Percentiles rank a stretch among this genome's conserved stretches.
These are phyloP conservation scores for Notoglanidium macrostoma DNA, from an alignment of 2,797 vertebrate genomes.

Conservation along the genomic window DNA sequence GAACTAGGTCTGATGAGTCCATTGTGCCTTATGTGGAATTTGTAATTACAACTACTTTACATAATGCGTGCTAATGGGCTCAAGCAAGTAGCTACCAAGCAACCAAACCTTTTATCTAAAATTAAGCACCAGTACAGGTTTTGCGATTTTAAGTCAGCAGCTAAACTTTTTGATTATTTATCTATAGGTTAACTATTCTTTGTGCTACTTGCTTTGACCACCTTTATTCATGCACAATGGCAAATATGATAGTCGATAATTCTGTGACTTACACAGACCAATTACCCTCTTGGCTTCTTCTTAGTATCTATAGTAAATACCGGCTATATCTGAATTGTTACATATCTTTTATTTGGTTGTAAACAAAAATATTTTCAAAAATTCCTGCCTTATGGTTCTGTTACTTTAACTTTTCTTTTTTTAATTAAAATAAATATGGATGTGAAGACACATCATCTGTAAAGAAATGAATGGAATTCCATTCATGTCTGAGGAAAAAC, in stretches of 20 bases:
- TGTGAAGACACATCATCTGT: background rate
- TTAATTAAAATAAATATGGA: background rate
- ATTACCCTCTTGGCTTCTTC: background rate
- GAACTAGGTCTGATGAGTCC: background rate
- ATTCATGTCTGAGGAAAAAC: background rate
- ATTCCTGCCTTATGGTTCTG: background rate
- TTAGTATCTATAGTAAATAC: background rate
- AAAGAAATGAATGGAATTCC: background rate
- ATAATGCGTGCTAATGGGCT: background rate
- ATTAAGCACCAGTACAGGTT: background rate
- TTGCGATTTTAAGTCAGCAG: background rate
- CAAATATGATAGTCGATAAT: background rate
- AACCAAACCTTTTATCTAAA: background rate
- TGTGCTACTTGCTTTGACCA: background rate
- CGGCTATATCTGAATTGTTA: background rate
- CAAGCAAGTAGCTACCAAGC: background rate
- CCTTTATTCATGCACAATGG: background rate
- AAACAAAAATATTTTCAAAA: background rate
- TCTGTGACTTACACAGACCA: background rate
- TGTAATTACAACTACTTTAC: background rate
- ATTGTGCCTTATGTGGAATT: background rate
- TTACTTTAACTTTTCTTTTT: background rate
- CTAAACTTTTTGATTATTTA: background rate
- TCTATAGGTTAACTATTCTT: background rate
- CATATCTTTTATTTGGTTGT: background rate